phyloP scores from a whole-genome alignment of 2,113 vertebrate genomes.

The Atlantisia rogersi region DNA sequence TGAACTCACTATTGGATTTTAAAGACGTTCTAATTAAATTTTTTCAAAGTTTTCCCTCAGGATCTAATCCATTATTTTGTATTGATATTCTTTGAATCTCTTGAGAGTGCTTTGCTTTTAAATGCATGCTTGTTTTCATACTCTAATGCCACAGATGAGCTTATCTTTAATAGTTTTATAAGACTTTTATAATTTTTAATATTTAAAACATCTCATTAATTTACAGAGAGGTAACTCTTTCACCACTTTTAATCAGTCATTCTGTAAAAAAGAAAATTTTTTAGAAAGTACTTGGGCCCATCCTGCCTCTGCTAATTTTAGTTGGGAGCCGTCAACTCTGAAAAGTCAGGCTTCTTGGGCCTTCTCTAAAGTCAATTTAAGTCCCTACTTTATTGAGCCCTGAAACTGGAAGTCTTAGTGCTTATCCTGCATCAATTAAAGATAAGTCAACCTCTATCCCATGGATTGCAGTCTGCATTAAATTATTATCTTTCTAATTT shows the following conservation, averaged over 20 bases:
- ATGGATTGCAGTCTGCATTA: background rate
- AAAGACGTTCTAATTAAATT: constrained; percentile 27
- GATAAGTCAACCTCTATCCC: background rate
- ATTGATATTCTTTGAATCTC: constrained; percentile 4
- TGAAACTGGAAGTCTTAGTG: background rate
- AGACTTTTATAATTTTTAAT: background rate
- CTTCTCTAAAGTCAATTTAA: background rate
- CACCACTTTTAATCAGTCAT: background rate
- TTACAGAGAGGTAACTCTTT: background rate
- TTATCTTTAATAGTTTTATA: constrained; percentile 1
- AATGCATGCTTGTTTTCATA: background rate
- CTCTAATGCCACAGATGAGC: background rate
- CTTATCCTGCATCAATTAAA: background rate
- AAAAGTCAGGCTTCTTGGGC: background rate
- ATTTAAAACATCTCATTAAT: background rate
- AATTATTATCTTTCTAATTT: background rate
- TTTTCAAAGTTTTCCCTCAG: background rate
- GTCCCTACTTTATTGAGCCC: background rate
- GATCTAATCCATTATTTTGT: background rate
- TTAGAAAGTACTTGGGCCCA: background rate
- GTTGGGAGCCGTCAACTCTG: background rate
- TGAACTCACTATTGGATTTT: constrained; percentile 14
- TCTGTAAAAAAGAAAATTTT: background rate
- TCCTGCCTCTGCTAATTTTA: background rate
- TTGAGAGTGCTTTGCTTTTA: background rate